Evolutionary conservation across 2,888 invertebrate species (phyloP), one percentile per base, ranked within the genome.

Genomic region (Chrysodeixis includens): DNA sequence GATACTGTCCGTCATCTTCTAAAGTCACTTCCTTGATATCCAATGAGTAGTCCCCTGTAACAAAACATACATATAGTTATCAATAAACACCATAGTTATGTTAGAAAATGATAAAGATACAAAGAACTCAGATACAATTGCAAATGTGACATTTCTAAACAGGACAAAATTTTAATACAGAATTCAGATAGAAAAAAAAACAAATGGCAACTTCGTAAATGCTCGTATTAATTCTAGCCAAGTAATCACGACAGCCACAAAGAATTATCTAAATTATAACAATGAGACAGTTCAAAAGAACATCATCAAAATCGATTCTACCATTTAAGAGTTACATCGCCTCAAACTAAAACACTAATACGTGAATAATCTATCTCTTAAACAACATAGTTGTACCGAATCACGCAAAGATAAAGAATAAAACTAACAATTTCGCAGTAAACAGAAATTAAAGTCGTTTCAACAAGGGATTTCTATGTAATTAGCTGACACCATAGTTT

Each of bases 1-100:
- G 98, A 92, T 98, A 99, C 78, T 96, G 96, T 30, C 98, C 99
- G 88, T 99, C 99, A 92, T 99, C 99, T 89, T 99, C 98, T 85
- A 99, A 93, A 91, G 97, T 97, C 70, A 99, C 97, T 60, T 98
- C 97, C 85, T 96, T 97, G 85, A 99, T 98, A 90, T 98, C 98
- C 86, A 99, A 95, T 55, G 98, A 98, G 93, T 96, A 99, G 92
- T 99, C 99, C 84, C 98, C 98, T 98, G 96, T 12, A 93, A 94
- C 88, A 90, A 91, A 54, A 74, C 20, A 56, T 18, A 62, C 55
- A 52, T 71, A 56, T 59, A 12, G n/a, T 56, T 53, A 18, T 35
- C 4, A 35, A 1, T 35, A 10, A 35, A 3, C 35, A n/a, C n/a
- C n/a, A n/a, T n/a, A n/a, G n/a, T n/a, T n/a, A n/a, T n/a, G n/a